phyloP scores from a whole-genome alignment of 2,888 invertebrate genomes.

The Thecocarcelia acutangulata region DNA sequence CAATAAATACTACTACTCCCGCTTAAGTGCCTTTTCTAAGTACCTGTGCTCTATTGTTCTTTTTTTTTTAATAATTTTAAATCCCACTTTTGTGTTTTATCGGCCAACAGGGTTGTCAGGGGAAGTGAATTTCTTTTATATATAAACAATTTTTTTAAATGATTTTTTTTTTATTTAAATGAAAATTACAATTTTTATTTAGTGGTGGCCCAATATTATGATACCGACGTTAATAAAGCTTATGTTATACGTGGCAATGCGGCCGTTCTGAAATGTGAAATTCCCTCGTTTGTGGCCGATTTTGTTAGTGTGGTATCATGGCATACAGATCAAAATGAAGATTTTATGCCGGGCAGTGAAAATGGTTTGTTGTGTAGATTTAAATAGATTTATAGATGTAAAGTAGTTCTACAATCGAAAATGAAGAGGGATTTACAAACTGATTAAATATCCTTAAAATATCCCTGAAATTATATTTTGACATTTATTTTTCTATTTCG shows the following conservation, averaged over 20 bases:
- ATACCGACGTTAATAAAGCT: conserved; percentile 95
- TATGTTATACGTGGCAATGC: conserved; percentile 94
- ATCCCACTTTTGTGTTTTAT: neutral
- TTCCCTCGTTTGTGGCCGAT: conserved; percentile 96
- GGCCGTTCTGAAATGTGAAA: conserved; percentile 93
- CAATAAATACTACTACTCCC: neutral
- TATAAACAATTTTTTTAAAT: neutral
- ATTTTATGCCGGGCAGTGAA: conserved; percentile 80
- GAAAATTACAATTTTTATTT: conserved; percentile 72
- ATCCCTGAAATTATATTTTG: conserved; percentile 15
- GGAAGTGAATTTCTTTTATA: conserved; percentile 32
- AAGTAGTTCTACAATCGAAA: conserved; percentile 13
- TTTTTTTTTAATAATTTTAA: conserved; percentile 15
- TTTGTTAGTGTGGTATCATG: conserved; percentile 93
- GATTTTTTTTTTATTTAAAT: conserved; percentile 10
- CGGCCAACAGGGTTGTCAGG: neutral
- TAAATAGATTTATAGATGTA: neutral
- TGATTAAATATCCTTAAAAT: neutral
- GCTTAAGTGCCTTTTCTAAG: conserved; percentile 1
- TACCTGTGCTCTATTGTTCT: neutral
- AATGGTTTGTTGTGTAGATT: conserved; percentile 78
- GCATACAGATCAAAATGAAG: conserved; percentile 87
- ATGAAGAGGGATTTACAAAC: conserved; percentile 28
- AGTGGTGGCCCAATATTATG: conserved; percentile 95
- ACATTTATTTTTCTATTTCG: neutral